Evolutionary conservation across 2,888 invertebrate species (phyloP), one percentile per base, ranked within the genome.

Genomic region (Platycheirus albimanus): DNA sequence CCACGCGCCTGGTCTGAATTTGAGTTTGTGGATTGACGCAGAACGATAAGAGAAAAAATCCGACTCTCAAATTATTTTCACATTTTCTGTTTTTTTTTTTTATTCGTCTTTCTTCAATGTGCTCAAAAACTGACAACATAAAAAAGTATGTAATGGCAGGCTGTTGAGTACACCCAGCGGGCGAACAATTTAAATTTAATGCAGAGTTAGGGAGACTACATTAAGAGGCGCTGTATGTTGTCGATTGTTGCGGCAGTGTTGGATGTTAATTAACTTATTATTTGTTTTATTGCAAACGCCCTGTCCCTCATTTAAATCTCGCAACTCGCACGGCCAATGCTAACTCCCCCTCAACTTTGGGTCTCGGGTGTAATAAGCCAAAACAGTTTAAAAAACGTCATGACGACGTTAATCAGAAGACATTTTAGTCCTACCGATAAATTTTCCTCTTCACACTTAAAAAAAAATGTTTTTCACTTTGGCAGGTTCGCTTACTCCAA

Each of bases 251-350:
- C 49, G 77, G 64, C 54, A 64, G 45, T 67, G 66, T 67, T 66
- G 61, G 83, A 54, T 78, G 72, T 83, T 78, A 83, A 83, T 83
- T 77, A 83, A 83, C 83, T 83, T 83, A 83, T 83, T 78, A 78
- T 83, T 83, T 72, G 69, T 72, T 78, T 83, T 64, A 83, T 83
- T 83, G 67, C 51, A 30, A 61, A 69, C 49, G 20, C 13, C 54
- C 38, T 20, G 20, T 38, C 24, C 24, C 15, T 56, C 8, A 41
- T 17, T 33, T n/a, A 8, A 38, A 63, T 47, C 36, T 63, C 38
- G 43, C 61, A n/a, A n/a, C n/a, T n/a, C n/a, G n/a, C n/a, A n/a
- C n/a, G n/a, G n/a, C n/a, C n/a, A n/a, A n/a, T 33, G 5, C 30
- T 8, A 19, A 28, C 47, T 45, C 28, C 13, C 43, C 36, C 51